These are phyloP conservation scores for Cliona cf. orientalis DNA, from an alignment of 37 sponge, comb jelly and placozoan genomes.

Conservation along the genomic window DNA sequence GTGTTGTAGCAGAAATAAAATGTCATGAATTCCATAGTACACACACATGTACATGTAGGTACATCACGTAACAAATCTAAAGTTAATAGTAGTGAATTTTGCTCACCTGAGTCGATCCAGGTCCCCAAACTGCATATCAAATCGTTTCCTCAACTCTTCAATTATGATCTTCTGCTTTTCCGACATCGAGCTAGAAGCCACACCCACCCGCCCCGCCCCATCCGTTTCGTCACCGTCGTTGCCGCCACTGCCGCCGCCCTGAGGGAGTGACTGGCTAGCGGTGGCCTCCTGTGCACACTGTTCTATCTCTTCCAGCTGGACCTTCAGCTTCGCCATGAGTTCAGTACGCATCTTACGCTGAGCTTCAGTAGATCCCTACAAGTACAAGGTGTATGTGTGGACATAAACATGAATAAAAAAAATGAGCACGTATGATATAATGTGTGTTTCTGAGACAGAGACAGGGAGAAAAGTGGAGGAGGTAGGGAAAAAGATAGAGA, in stretches of 20 bases:
- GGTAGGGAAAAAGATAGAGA: no score
- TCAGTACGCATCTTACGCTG: conserved; percentile 8
- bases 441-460: no score
- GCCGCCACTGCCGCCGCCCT: not conserved
- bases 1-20: no score
- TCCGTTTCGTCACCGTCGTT: not conserved
- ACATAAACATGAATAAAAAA: no score
- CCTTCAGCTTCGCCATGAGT: conserved; percentile 38
- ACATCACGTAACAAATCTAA: no score
- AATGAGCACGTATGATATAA: no score
- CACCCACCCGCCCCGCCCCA: not conserved
- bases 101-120: conserved; percentile 50
- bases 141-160: conserved; percentile 47
- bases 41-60: conserved; percentile 10
- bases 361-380: conserved; percentile 46
- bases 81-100: not conserved
- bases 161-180: conserved; percentile 57
- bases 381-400: not conserved
- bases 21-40: not conserved
- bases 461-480: no score
- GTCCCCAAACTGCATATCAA: conserved; percentile 64
- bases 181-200: conserved; percentile 17
- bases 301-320: conserved; percentile 54
- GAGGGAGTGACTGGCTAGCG: not conserved
- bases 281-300: conserved; percentile 37